These are phyloP conservation scores for Drosophila elegans DNA, from an alignment of 1,140 invertebrate species.

Conservation along the genomic window DNA sequence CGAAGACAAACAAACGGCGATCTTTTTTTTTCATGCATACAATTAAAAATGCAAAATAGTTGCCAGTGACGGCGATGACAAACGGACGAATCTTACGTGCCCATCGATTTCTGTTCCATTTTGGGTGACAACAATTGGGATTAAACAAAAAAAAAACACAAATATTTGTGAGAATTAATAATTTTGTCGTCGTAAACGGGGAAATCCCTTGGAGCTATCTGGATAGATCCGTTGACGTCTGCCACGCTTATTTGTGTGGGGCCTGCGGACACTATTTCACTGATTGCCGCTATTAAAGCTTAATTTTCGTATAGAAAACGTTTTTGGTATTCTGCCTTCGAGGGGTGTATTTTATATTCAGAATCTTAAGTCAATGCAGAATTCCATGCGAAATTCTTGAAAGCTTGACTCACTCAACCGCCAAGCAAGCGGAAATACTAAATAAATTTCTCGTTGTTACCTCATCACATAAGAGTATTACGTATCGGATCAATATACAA, in stretches of 20 bases:
- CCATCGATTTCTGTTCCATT: conserved; percentile 39
- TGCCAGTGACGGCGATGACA: conserved; percentile 54
- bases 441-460: conserved; percentile 20
- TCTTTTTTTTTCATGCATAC: conserved; percentile 57
- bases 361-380: conserved; percentile 25
- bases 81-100: conserved; percentile 26
- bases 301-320: conserved; percentile 45
- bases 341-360: conserved; percentile 2
- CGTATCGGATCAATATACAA: conserved; percentile 27
- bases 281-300: conserved; percentile 59
- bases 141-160: conserved; percentile 14
- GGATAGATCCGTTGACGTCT: conserved; percentile 49
- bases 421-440: conserved; percentile 34
- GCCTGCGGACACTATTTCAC: conserved; percentile 23
- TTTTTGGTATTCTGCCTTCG: conserved; percentile 35
- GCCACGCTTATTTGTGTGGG: conserved; percentile 43
- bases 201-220: conserved; percentile 45
- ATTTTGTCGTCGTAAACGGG: conserved; percentile 35
- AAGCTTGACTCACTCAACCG: conserved; percentile 26
- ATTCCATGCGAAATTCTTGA: conserved; percentile 38
- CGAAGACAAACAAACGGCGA: conserved; percentile 58
- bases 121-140: conserved; percentile 59
- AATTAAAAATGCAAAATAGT: conserved; percentile 76
- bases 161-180: conserved; percentile 17
- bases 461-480: conserved; percentile 28